Percentiles rank a stretch among this genome's conserved stretches.
phyloP scores from a whole-genome alignment of 2,113 vertebrate genomes.

The Haemorhous mexicanus region DNA sequence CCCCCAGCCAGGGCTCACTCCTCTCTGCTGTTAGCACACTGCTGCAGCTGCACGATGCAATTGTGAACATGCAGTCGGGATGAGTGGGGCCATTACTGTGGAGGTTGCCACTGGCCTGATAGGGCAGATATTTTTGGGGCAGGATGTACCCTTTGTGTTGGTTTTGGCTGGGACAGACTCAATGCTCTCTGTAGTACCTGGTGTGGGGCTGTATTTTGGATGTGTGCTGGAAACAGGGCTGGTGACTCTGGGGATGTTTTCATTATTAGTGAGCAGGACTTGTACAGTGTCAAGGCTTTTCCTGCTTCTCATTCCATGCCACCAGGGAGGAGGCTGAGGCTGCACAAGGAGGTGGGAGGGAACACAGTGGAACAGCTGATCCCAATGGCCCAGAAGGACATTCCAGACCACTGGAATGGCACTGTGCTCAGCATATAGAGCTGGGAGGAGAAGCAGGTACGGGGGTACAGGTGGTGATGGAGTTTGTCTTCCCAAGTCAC shows the following conservation, averaged over 20 bases:
- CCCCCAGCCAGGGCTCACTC: rapidly evolving
- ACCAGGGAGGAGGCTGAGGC: neutral
- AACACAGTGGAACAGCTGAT: neutral
- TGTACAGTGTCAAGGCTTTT: neutral
- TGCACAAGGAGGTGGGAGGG: neutral
- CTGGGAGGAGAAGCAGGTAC: neutral
- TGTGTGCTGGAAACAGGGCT: neutral
- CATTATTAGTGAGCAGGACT: neutral
- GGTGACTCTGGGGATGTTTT: neutral
- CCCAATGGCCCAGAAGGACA: neutral
- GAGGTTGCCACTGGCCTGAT: neutral
- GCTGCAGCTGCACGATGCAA: neutral
- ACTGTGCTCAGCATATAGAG: neutral
- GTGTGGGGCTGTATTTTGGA: neutral
- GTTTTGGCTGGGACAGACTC: neutral
- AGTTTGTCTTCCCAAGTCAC: neutral
- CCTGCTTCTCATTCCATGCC: neutral
- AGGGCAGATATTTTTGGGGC: neutral
- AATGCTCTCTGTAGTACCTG: neutral
- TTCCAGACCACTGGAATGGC: neutral
- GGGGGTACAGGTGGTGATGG: rapidly evolving
- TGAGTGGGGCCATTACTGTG: neutral
- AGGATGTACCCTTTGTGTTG: neutral
- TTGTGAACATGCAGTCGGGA: rapidly evolving
- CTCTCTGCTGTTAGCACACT: neutral